Evolutionary conservation across 1,140 invertebrate genomes (phyloP).

Genomic region (Drosophila bocqueti): DNA sequence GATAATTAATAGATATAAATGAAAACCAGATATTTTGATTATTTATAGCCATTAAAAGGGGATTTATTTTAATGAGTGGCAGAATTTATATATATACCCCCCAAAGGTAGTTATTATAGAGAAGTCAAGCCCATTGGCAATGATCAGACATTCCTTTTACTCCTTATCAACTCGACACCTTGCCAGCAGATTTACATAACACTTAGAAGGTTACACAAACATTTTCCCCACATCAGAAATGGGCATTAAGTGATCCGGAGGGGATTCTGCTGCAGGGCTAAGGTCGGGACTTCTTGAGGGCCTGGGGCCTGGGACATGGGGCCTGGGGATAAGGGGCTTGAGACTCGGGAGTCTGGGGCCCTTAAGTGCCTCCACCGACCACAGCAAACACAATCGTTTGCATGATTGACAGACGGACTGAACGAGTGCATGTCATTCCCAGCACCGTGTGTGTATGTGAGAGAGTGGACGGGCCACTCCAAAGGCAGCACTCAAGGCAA

Average conservation of each 20-base stretch:
- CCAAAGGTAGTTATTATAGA: neutral
- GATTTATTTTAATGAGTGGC: neutral
- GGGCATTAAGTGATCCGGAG: conserved; percentile 19
- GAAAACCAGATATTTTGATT: neutral
- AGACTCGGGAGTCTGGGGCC: conserved; percentile 12
- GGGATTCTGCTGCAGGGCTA: conserved; percentile 7
- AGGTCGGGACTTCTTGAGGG: conserved; percentile 13
- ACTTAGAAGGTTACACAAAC: conserved; percentile 31
- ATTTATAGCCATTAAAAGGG: neutral
- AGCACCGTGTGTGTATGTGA: conserved; percentile 31
- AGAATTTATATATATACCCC: neutral
- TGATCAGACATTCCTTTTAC: neutral
- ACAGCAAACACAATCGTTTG: conserved; percentile 41
- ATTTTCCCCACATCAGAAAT: conserved; percentile 27
- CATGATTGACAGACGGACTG: conserved; percentile 60
- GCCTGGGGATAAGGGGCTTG: neutral
- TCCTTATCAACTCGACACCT: conserved; percentile 23
- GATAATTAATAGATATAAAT: neutral
- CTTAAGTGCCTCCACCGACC: conserved; percentile 35
- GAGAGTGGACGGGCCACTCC: conserved; percentile 43
- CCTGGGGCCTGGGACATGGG: neutral
- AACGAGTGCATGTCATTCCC: conserved; percentile 63
- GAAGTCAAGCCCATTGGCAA: neutral
- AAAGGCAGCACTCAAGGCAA: conserved; percentile 54
- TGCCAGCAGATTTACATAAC: conserved; percentile 19